phyloP scores from a whole-genome alignment of 2,113 vertebrate species.

The Psammodynastes pulverulentus region DNA sequence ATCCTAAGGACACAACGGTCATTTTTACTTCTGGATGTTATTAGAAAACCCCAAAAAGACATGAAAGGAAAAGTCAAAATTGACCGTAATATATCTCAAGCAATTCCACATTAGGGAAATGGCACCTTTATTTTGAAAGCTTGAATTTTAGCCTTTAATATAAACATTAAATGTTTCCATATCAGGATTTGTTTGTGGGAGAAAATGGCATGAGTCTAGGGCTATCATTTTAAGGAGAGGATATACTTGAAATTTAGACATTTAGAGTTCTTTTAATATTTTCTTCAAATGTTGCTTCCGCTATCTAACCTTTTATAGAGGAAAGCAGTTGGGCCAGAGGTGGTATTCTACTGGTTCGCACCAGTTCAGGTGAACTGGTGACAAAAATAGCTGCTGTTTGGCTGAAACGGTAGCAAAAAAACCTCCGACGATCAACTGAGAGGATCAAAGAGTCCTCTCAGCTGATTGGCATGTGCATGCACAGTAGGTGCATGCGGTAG shows the following conservation, averaged over 20 bases:
- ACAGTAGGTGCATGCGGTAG: too few species aligned
- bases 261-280: not conserved
- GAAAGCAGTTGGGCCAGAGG: not conserved
- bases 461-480: too few species aligned
- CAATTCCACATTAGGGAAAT: not conserved
- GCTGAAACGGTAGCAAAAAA: too few species aligned
- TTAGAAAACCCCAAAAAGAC: not conserved
- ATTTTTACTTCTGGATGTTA: not conserved
- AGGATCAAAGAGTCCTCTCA: too few species aligned
- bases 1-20: not conserved
- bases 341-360: too few species aligned
- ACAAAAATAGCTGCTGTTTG: too few species aligned
- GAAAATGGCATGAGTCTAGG: not conserved
- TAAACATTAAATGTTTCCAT: constrained; percentile 53
- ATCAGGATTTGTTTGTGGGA: constrained; percentile 47
- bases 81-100: not conserved
- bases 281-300: not conserved
- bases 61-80: not conserved
- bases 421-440: too few species aligned
- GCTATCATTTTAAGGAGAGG: not conserved
- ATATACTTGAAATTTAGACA: not conserved
- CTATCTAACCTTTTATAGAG: not conserved
- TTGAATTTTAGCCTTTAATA: constrained; percentile 24
- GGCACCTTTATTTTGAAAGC: not conserved
- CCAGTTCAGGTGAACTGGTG: too few species aligned